Evolutionary conservation across 2,888 invertebrate species (phyloP).

Genomic region (Drosophila peninsularis): DNA sequence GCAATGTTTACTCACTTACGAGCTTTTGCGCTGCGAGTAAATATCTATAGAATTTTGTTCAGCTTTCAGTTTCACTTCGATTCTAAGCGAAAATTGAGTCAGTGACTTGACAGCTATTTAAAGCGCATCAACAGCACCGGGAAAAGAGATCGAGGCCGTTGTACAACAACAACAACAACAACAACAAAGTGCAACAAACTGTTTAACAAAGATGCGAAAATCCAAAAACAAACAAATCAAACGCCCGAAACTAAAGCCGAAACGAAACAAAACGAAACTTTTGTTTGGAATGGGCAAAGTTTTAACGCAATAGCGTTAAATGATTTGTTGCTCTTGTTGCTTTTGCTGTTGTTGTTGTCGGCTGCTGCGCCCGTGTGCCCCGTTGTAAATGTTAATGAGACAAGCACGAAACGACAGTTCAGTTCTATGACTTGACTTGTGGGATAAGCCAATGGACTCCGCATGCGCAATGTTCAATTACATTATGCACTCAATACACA

Average conservation of each 20-base stretch:
- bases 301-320: slow-evolving; percentile 80
- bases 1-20: slow-evolving; percentile 21
- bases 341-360: slow-evolving; percentile 5
- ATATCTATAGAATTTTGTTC: slow-evolving; percentile 5
- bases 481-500: slow-evolving; percentile 8
- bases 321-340: slow-evolving; percentile 53
- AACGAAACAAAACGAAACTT: slow-evolving; percentile 31
- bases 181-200: slow-evolving; percentile 56
- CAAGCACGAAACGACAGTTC: slow-evolving; percentile 57
- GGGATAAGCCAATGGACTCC: slow-evolving; percentile 43
- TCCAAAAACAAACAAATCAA: slow-evolving; percentile 33
- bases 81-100: slow-evolving; percentile 54
- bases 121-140: slow-evolving; percentile 36
- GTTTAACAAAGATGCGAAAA: slow-evolving; percentile 47
- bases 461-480: slow-evolving; percentile 30
- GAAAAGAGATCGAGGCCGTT: slow-evolving; percentile 55
- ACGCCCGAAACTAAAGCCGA: slow-evolving; percentile 30
- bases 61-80: slow-evolving; percentile 52
- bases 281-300: slow-evolving; percentile 64
- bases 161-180: slow-evolving; percentile 30
- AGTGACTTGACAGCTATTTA: slow-evolving; percentile 48
- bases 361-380: slow-evolving; percentile 24
- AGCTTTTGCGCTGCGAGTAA: slow-evolving; percentile 12
- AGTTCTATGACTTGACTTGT: slow-evolving; percentile 49
- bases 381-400: slow-evolving; percentile 75